Evolutionary conservation across 2,113 vertebrate genomes (phyloP).

Genomic region (Antechinus flavipes): DNA sequence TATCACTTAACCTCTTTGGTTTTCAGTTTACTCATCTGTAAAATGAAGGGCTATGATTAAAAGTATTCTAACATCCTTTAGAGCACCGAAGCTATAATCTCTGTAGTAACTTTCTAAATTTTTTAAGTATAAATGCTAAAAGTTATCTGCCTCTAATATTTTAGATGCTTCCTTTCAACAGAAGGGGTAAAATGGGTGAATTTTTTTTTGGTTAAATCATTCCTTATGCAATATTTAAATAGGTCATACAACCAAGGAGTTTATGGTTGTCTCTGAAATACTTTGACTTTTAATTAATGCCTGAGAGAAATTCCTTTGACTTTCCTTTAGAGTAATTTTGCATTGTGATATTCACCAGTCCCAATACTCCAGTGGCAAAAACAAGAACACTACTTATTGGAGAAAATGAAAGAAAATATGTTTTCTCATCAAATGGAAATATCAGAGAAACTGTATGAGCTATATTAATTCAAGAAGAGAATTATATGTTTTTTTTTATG

Average conservation of each 20-base stretch:
- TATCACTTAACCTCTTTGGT: not conserved
- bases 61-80: not conserved
- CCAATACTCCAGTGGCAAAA: not conserved
- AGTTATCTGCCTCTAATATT: not conserved
- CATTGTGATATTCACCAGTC: not conserved
- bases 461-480: not conserved
- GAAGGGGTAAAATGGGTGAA: not conserved
- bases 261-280: conserved; percentile 2
- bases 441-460: not conserved
- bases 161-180: not conserved
- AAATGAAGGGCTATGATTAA: not conserved
- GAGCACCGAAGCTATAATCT: not conserved
- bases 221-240: conserved; percentile 16
- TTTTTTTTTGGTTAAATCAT: not conserved
- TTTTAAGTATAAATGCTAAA: not conserved
- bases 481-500: not conserved
- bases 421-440: not conserved
- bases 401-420: not conserved
- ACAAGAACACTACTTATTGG: not conserved
- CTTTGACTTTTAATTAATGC: conserved; percentile 19
- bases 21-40: not conserved
- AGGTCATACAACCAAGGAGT: conserved; percentile 24
- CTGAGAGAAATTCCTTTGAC: not conserved
- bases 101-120: not conserved
- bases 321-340: conserved; percentile 29